These are phyloP conservation scores for Trachelus stipa DNA, from an alignment of 2,888 invertebrate species.

Conservation along the genomic window DNA sequence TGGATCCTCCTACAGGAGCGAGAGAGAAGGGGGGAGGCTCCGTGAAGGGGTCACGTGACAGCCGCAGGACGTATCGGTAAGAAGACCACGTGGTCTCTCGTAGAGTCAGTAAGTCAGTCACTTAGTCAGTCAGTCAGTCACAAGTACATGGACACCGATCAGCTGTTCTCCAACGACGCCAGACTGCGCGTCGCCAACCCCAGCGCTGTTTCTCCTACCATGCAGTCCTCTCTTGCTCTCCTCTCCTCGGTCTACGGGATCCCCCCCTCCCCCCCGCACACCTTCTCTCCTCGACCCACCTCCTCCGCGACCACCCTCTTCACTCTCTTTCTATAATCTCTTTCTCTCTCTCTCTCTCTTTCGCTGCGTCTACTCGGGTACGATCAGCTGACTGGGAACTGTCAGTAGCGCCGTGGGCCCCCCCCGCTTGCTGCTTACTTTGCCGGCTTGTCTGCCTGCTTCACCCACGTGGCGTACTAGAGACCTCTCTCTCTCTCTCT, in stretches of 20 bases:
- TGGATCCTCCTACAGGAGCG: too few species aligned
- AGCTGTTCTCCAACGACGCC: constrained; percentile 50
- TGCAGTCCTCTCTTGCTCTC: constrained; percentile 29
- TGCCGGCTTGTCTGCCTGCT: constrained; percentile 9
- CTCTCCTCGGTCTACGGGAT: constrained; percentile 7
- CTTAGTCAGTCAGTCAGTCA: constrained; percentile 49
- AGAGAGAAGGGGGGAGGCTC: too few species aligned
- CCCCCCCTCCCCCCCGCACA: constrained; percentile 28
- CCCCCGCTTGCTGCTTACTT: constrained; percentile 10
- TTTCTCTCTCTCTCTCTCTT: constrained; percentile 37
- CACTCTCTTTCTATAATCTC: constrained; percentile 24
- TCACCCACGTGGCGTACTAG: constrained; percentile 18
- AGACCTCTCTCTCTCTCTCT: not conserved
- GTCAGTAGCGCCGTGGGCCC: constrained; percentile 55
- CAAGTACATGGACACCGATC: constrained; percentile 37
- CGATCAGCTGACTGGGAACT: constrained; percentile 63
- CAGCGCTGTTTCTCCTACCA: constrained; percentile 34
- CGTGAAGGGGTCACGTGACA: too few species aligned
- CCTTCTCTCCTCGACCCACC: constrained; percentile 5
- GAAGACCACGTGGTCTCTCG: too few species aligned
- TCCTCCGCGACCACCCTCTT: constrained; percentile 14
- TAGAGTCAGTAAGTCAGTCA: not conserved
- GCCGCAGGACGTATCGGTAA: too few species aligned
- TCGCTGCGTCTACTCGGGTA: constrained; percentile 37
- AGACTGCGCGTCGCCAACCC: constrained; percentile 63